Evolutionary conservation across 2,113 vertebrate species (phyloP), one percentile per base, ranked within the genome.

Genomic region (Alectura lathami): DNA sequence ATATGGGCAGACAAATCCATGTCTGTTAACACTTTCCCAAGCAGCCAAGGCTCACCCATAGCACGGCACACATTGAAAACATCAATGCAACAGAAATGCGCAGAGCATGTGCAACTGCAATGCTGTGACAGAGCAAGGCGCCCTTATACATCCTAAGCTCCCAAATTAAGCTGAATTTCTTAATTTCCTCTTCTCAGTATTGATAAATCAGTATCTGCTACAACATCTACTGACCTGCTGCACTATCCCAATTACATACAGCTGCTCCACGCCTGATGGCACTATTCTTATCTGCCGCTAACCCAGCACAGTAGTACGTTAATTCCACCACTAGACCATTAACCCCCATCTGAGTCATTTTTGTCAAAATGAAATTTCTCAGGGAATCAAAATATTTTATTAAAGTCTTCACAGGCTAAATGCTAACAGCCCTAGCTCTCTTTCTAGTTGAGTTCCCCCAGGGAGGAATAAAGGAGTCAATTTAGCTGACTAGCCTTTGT

Each of bases 401-500:
- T 83, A 82, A 88, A 78, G 32, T 21, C 80, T 94, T 73, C 80
- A 68, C 42, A 68, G 43, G 48, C 69, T 86, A 93, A 86, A 88
- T 75, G 47, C 73, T 92, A 93, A 59, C 86, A 91, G 80, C 9
- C 3, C 47, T 82, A 63, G 77, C 83, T 91, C 91, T 90, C 73
- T 54, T 88, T 74, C 86, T 57, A 63, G n/a, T 69, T 60, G 57
- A 91, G 30, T 30, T 88, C 62, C 88, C 66, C 66, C 40, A 43
- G 69, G 69, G 74, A 92, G 40, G 62, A 91, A 95, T 87, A 73
- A 86, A 83, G 91, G 89, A 95, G 88, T 75, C 77, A 64, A 84
- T 94, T 96, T 84, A 88, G 62, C 83, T 92, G 83, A 68, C 47
- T 89, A 86, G 83, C 73, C 86, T 93, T 94, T 96, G 88, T 94